A percentile compares a stretch with the other conserved stretches of the same genome.
Conservation (phyloP, 1,140 invertebrate species). For the Scaptomyza graminum region DNA sequence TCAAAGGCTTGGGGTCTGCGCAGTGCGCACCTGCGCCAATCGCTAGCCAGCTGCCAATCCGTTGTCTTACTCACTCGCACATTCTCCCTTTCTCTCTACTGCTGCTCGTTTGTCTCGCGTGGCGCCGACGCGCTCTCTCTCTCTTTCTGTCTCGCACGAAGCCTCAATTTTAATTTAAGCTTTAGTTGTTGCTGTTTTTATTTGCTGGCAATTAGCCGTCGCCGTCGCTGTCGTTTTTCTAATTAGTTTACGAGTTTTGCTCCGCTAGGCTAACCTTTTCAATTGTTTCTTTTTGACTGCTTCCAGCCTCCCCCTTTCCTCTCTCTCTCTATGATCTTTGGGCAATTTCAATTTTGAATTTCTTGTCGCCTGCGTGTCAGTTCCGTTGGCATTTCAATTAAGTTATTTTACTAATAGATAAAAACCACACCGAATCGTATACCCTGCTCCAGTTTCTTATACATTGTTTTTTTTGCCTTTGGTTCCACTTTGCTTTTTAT, state of each 20-base stretch:
- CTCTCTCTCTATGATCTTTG: conserved; percentile 2
- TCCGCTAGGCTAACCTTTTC: conserved; percentile 62
- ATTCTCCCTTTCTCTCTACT: background rate
- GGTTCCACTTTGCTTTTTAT: conserved; percentile 50
- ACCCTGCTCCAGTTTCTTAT: conserved; percentile 29
- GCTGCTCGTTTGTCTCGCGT: conserved; percentile 1
- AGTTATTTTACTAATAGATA: conserved; percentile 58
- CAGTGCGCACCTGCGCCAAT: conserved; percentile 71
- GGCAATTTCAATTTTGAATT: conserved; percentile 73
- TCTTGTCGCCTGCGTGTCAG: conserved; percentile 79
- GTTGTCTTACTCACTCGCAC: background rate
- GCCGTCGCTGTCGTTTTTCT: conserved; percentile 54
- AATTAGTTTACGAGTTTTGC: conserved; percentile 68
- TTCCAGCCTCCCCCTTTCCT: background rate
- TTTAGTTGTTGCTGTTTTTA: conserved; percentile 31
- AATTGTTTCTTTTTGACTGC: conserved; percentile 47
- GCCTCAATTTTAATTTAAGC: conserved; percentile 16
- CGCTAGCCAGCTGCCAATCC: conserved; percentile 57
- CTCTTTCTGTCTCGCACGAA: conserved; percentile 56
- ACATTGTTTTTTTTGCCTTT: too few species aligned
- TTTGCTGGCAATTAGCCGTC: conserved; percentile 70
- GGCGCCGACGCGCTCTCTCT: too few species aligned
- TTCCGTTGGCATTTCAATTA: conserved; percentile 81
- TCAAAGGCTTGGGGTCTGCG: conserved; percentile 54
- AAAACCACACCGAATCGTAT: conserved; percentile 1